Evolutionary conservation across 2,113 vertebrate genomes (phyloP), one percentile per base, ranked within the genome.

Genomic region (Leucoraja erinaceus): DNA sequence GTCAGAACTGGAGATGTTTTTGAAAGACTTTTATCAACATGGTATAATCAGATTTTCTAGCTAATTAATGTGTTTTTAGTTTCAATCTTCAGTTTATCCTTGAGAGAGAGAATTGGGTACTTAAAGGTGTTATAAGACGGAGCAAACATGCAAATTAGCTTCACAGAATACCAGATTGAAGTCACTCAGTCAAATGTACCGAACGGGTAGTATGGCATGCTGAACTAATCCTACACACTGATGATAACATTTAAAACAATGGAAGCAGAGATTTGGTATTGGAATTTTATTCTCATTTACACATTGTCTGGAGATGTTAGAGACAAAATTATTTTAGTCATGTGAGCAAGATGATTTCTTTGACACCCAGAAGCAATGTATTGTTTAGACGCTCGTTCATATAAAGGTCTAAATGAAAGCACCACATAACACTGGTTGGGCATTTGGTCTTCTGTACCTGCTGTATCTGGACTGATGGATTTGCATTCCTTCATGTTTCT

Each of bases 101-200:
- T 84, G 20, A 84, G 79, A 84, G 56, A 25, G 47, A 59, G 54
- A 59, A 59, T 56, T 59, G 8, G 10, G 18, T 59, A 28, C 28
- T 84, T 22, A 56, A 84, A 59, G 11, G 20, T 83, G 54, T 1
- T 10, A 56, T 18, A 28, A 84, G 28, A 56, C 47, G 56, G 28
- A 10, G 54, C 25, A 22, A 84, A 56, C 79, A 28, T 84, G 56
- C 56, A 83, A 83, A 83, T 84, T 84, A 84, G 54, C 9, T 59
- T 84, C 47, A 59, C 12, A 56, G 47, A 84, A 84, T 83, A 54
- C 79, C 79, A 84, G 79, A 28, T 59, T 84, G 79, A 84, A 84
- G 28, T 84, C 22, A 22, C 9, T 59, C 79, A 84, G 79, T 54
- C 79, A 56, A 84, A 54, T 12, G 56, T 4, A 28, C 79, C 56